These are phyloP conservation scores for Chrysochloris asiatica DNA, from an alignment of 2,113 vertebrate genomes.

Conservation along the genomic window DNA sequence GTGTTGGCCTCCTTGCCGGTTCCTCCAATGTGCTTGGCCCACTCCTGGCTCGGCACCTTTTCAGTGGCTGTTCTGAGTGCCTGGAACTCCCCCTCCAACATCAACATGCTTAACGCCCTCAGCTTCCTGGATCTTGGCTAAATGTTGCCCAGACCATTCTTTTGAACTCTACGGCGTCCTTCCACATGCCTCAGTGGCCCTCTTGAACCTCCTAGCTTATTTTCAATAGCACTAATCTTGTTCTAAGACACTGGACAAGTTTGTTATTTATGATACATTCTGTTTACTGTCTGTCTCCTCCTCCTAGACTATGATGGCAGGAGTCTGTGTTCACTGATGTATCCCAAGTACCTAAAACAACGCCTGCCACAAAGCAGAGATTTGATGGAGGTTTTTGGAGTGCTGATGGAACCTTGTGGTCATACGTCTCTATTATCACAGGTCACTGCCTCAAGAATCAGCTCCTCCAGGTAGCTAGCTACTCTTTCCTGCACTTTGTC, in stretches of 20 bases:
- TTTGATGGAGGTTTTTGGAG: neutral
- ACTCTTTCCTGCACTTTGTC: neutral
- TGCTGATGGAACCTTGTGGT: neutral
- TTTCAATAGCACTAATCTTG: neutral
- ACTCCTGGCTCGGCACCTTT: neutral
- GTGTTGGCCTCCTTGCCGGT: neutral
- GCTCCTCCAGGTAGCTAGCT: neutral
- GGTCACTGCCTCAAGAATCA: neutral
- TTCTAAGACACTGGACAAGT: neutral
- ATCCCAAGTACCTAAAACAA: neutral
- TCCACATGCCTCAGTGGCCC: too few species aligned
- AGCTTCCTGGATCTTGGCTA: neutral
- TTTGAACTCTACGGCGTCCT: too few species aligned
- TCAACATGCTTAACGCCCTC: neutral
- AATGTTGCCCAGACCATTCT: neutral
- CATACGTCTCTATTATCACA: neutral
- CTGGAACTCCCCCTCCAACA: neutral
- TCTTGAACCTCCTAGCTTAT: neutral
- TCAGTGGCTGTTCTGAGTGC: neutral
- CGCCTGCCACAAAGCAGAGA: neutral
- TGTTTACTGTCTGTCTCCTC: neutral
- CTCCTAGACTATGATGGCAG: neutral
- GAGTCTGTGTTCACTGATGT: neutral
- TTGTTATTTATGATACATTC: neutral
- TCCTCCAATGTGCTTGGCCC: too few species aligned